Evolutionary conservation across 2,888 invertebrate genomes (phyloP).

Genomic region (Embidobia sp.): DNA sequence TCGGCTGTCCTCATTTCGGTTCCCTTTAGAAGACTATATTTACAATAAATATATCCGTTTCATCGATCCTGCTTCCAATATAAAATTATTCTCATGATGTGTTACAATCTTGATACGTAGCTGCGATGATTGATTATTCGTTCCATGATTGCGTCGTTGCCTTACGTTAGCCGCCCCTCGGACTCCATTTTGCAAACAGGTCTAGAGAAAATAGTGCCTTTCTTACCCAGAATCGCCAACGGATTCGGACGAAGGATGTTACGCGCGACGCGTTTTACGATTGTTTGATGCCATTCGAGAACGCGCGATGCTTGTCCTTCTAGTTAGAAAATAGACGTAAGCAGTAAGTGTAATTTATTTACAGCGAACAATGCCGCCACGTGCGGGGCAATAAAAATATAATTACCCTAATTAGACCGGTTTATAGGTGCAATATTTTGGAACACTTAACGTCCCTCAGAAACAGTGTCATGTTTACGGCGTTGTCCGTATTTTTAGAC

Average conservation of each 20-base stretch:
- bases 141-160: slow-evolving; percentile 30
- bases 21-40: slow-evolving; percentile 70
- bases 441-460: slow-evolving; percentile 26
- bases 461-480: slow-evolving; percentile 22
- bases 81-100: slow-evolving; percentile 79
- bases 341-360: slow-evolving; percentile 41
- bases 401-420: slow-evolving; percentile 39
- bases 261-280: slow-evolving; percentile 26
- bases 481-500: slow-evolving; percentile 27
- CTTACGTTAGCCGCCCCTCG: slow-evolving; percentile 11
- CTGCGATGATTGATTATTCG: slow-evolving; percentile 25
- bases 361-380: slow-evolving; percentile 39
- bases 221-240: slow-evolving; percentile 29
- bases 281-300: slow-evolving; percentile 29
- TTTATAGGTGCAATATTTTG: slow-evolving; percentile 36
- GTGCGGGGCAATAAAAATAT: slow-evolving; percentile 24
- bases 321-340: slow-evolving; percentile 60
- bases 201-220: slow-evolving; percentile 54
- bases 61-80: slow-evolving; percentile 79
- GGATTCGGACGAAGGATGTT: slow-evolving; percentile 37
- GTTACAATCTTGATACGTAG: slow-evolving; percentile 74
- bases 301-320: slow-evolving; percentile 30
- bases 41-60: slow-evolving; percentile 77
- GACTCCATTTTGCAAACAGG: slow-evolving; percentile 13
- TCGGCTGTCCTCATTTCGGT: slow-evolving; percentile 55